phyloP scores from a whole-genome alignment of 2,113 vertebrate genomes.

The Vulpes lagopus region DNA sequence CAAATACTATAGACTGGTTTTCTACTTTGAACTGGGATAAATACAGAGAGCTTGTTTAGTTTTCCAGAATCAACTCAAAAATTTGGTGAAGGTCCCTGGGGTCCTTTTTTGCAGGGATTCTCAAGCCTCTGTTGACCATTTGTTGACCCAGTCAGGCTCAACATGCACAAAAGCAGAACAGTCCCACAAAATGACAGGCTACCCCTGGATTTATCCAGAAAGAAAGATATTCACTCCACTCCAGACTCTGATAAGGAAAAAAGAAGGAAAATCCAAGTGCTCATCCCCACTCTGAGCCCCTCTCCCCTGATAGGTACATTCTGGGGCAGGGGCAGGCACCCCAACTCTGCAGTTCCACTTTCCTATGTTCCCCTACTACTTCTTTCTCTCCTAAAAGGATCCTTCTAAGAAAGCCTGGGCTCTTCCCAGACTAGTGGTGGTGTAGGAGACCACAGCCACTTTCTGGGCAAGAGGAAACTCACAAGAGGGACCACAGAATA shows the following conservation, averaged over 20 bases:
- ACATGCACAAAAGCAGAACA: background rate
- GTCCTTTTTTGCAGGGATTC: background rate
- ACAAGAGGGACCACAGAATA: background rate
- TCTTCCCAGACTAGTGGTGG: background rate
- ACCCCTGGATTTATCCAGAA: background rate
- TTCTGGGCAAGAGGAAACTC: background rate
- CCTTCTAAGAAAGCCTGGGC: background rate
- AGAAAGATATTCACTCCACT: background rate
- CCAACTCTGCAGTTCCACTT: background rate
- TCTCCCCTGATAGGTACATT: background rate
- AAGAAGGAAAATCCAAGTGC: background rate
- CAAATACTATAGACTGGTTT: background rate
- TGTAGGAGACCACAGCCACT: background rate
- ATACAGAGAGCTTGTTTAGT: background rate
- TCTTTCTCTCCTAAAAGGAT: background rate
- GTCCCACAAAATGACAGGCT: background rate
- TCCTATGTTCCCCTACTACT: background rate
- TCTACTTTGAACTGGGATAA: background rate
- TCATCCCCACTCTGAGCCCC: background rate
- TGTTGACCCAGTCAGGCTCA: background rate
- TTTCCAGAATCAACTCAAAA: constrained; percentile 27
- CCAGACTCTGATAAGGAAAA: background rate
- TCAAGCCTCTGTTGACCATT: background rate
- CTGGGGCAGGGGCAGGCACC: fast-evolving
- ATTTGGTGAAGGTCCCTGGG: background rate